Evolutionary conservation across 2,888 invertebrate genomes (phyloP).

Genomic region (Mesorhabditis belari): DNA sequence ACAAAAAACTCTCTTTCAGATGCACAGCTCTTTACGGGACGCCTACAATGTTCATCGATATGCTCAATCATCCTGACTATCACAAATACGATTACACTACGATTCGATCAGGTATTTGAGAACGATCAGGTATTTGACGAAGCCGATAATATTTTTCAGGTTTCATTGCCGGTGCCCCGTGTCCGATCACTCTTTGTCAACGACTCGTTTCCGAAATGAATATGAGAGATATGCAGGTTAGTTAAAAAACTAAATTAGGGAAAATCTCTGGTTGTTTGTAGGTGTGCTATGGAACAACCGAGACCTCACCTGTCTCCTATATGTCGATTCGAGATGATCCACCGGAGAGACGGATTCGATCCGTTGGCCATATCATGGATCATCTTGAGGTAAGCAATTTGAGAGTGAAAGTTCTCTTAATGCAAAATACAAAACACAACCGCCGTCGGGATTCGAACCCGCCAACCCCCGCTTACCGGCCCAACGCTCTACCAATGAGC

Average conservation of each 20-base stretch:
- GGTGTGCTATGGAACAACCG: slow-evolving; percentile 63
- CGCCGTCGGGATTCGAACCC: too few relatives aligned
- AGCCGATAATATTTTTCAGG: slow-evolving; percentile 56
- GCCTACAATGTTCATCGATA: slow-evolving; percentile 60
- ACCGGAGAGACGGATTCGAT: slow-evolving; percentile 57
- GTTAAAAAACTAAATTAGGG: neutral
- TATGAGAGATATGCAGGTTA: slow-evolving; percentile 46
- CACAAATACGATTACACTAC: slow-evolving; percentile 52
- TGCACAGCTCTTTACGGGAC: slow-evolving; percentile 58
- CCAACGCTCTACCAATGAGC: too few relatives aligned
- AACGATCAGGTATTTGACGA: neutral
- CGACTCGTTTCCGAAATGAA: slow-evolving; percentile 56
- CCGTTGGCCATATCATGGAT: slow-evolving; percentile 60
- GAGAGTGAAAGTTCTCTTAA: too few relatives aligned
- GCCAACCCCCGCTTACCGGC: too few relatives aligned
- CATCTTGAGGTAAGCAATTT: slow-evolving; percentile 60
- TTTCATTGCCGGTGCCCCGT: slow-evolving; percentile 69
- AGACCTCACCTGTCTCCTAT: slow-evolving; percentile 62
- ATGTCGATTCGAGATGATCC: slow-evolving; percentile 58
- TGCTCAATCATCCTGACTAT: slow-evolving; percentile 54
- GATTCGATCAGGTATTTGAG: slow-evolving; percentile 34
- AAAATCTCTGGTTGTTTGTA: neutral
- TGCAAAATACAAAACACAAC: too few relatives aligned
- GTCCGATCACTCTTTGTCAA: slow-evolving; percentile 60
- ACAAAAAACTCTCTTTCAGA: slow-evolving; percentile 44